Evolutionary conservation across 2,113 vertebrate genomes (phyloP), one percentile per base, ranked within the genome.

Genomic region (Pelecanoides urinatrix): DNA sequence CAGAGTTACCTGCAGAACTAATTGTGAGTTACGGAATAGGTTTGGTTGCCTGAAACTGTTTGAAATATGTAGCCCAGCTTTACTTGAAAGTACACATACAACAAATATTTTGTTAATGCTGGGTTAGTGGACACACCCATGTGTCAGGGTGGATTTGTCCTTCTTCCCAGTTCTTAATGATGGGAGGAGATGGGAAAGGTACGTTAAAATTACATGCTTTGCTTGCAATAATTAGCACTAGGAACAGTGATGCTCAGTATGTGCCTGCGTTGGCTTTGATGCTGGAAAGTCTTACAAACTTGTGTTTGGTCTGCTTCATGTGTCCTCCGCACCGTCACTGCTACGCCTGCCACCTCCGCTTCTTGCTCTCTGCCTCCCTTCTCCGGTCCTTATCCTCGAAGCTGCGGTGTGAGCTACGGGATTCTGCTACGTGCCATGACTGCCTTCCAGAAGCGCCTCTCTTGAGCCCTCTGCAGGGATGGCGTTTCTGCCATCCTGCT

Each of bases 301-400:
- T 30, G 6, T 8, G 13, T 62, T 83, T 0, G 0, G 2, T 53
- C 55, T 59, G 45, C 76, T 74, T 66, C 62, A 14, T 0, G 0
- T 49, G 40, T 44, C 30, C 21, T 34, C 40, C 0, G 1, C 16
- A 3, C 11, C 1, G 0, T 38, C 49, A 6, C 26, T 87, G 38
- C 40, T 42, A 16, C 3, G 2, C 27, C 30, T 50, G 22, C 19
- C 38, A 9, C 40, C 11, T 62, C 67, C 1, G 3, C 65, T 36
- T 26, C 13, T 50, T n/a, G 66, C 12, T 42, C 11, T 68, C 18
- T 85, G 44, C 49, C 2, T 9, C 7, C 32, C 22, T 63, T 38
- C 56, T 65, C 45, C 30, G 5, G 15, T 61, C 44, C 19, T 91
- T 8, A 6, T 50, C 44, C n/a, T 49, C 3, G 2, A 50, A 50